A percentile compares a stretch with the other conserved stretches of the same genome.
phyloP scores from a whole-genome alignment of 1,140 invertebrate species.

The Monochamus saltuarius region DNA sequence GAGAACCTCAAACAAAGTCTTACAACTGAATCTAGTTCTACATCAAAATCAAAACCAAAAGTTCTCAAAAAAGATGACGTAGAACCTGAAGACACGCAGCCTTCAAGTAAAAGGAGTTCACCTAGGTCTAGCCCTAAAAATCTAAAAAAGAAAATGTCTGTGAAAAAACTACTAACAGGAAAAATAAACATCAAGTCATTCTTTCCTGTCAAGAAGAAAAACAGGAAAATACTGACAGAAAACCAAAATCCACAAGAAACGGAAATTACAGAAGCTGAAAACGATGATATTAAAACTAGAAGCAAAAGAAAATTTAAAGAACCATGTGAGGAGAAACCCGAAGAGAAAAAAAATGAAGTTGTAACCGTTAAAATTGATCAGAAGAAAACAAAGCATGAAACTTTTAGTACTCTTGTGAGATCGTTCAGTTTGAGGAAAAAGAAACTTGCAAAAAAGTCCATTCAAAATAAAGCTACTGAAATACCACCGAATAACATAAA shows the following conservation, averaged over 20 bases:
- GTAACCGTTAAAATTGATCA: neutral
- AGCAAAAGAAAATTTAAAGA: constrained; percentile 6
- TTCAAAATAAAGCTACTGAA: neutral
- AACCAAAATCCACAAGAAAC: constrained; percentile 2
- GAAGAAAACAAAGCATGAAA: constrained; percentile 11
- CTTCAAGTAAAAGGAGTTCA: constrained; percentile 7
- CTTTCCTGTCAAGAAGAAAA: constrained; percentile 38
- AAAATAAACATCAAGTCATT: constrained; percentile 40
- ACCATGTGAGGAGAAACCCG: constrained; percentile 2
- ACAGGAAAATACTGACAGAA: constrained; percentile 14
- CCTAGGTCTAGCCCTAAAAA: constrained; percentile 17
- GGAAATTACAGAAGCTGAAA: neutral
- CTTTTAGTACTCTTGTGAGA: constrained; percentile 18
- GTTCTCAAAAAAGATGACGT: constrained; percentile 8
- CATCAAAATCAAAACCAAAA: constrained; percentile 7
- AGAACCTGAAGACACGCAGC: neutral
- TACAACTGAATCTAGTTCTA: neutral
- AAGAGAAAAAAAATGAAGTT: neutral
- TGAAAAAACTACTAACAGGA: constrained; percentile 28
- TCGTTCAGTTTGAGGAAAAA: constrained; percentile 24
- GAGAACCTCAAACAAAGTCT: constrained; percentile 5
- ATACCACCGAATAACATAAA: neutral
- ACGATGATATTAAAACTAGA: constrained; percentile 11
- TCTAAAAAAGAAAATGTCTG: constrained; percentile 18
- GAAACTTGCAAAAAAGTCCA: constrained; percentile 1